Conservation (phyloP, 2,797 vertebrate species). For the Lagodon rhomboides region DNA sequence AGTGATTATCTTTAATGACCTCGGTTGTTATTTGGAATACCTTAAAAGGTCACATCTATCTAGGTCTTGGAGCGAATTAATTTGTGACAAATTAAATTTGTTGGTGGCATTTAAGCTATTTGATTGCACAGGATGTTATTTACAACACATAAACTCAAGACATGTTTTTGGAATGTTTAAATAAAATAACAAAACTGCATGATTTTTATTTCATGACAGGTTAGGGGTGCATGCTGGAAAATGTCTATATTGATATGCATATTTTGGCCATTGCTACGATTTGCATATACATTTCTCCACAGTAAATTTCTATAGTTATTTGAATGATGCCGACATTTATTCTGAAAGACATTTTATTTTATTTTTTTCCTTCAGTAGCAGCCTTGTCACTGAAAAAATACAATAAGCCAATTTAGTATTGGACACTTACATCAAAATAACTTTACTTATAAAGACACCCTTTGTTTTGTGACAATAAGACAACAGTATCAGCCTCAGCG, state of each 20-base stretch:
- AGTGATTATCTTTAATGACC: slow-evolving; percentile 90
- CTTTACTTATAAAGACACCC: neutral
- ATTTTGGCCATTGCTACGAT: neutral
- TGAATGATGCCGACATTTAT: neutral
- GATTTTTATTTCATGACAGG: slow-evolving; percentile 9
- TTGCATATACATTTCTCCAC: neutral
- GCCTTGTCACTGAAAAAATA: neutral
- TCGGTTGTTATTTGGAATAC: slow-evolving; percentile 89
- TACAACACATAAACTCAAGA: neutral
- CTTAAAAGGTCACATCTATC: slow-evolving; percentile 89
- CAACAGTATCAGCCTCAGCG: neutral
- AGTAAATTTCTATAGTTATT: neutral
- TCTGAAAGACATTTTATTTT: neutral
- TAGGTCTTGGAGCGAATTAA: slow-evolving; percentile 83
- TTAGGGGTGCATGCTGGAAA: neutral
- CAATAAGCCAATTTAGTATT: neutral
- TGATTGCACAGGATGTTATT: slow-evolving; percentile 33
- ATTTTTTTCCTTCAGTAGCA: neutral
- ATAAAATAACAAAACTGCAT: neutral
- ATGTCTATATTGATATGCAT: neutral
- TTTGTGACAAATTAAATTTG: slow-evolving; percentile 87
- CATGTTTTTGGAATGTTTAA: slow-evolving; percentile 29
- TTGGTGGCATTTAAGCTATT: slow-evolving; percentile 67
- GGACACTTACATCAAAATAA: neutral
- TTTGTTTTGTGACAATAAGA: neutral